phyloP scores from a whole-genome alignment of 2,797 vertebrate genomes.

The Myripristis jacobus region DNA sequence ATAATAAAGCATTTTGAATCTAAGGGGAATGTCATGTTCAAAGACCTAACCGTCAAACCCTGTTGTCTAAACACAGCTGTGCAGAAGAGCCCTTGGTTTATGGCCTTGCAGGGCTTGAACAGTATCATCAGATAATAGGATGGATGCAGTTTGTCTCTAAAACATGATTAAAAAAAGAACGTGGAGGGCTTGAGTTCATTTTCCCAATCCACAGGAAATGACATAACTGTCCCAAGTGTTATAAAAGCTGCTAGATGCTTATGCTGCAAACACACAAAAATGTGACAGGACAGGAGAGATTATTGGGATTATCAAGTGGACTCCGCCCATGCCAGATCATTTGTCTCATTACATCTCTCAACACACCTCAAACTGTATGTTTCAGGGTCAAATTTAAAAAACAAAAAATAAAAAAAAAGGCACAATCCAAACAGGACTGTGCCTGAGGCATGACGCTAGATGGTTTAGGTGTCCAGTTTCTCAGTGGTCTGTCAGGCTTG shows the following conservation, averaged over 20 bases:
- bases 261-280: not conserved
- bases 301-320: not conserved
- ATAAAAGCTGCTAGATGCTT: not conserved
- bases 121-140: not conserved
- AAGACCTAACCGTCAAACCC: not conserved
- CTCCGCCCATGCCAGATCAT: too few relatives aligned
- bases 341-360: too few relatives aligned
- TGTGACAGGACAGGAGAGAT: not conserved
- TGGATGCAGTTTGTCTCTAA: too few relatives aligned
- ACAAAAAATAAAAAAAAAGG: too few relatives aligned
- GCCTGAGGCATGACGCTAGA: constrained; percentile 23
- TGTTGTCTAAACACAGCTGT: not conserved
- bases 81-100: not conserved
- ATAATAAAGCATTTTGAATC: too few relatives aligned
- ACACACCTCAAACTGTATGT: too few relatives aligned
- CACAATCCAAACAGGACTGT: not conserved
- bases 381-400: not conserved
- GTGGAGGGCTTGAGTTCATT: constrained; percentile 2
- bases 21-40: not conserved
- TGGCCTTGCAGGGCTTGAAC: not conserved
- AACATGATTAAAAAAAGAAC: constrained; percentile 1
- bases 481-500: constrained; percentile 43
- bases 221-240: constrained; percentile 21
- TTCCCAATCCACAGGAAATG: constrained; percentile 27
- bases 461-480: constrained; percentile 65